These are phyloP conservation scores for Tribolium castaneum DNA, from an alignment of 1,140 invertebrate genomes.

Conservation along the genomic window DNA sequence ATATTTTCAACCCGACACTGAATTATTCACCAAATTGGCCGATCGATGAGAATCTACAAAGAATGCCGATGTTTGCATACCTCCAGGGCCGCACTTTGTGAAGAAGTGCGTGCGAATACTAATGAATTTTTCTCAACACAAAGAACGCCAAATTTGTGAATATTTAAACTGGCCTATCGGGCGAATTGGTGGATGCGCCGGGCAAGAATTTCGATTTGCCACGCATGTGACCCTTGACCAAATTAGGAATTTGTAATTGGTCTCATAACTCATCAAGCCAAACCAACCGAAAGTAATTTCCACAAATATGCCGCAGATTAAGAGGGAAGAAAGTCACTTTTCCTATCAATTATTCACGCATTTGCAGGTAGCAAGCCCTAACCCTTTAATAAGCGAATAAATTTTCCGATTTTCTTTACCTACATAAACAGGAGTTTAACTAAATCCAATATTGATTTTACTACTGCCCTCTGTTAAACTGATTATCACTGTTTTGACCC, in stretches of 20 bases:
- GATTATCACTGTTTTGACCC: too few species aligned
- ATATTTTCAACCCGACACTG: slow-evolving; percentile 2
- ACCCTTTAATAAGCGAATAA: slow-evolving; percentile 15
- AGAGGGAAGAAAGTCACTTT: neutral
- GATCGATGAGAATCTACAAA: slow-evolving; percentile 17
- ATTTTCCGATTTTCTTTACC: slow-evolving; percentile 13
- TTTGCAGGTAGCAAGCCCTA: neutral
- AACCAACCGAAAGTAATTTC: neutral
- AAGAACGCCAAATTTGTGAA: neutral
- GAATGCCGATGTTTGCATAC: slow-evolving; percentile 19
- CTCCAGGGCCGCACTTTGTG: slow-evolving; percentile 1
- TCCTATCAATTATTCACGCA: neutral
- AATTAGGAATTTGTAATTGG: too few species aligned
- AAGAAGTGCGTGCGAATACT: slow-evolving; percentile 7
- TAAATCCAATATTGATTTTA: slow-evolving; percentile 13
- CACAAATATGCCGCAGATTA: too few species aligned
- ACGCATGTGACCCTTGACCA: too few species aligned
- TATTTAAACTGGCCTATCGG: too few species aligned
- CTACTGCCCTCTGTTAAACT: neutral
- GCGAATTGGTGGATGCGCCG: too few species aligned
- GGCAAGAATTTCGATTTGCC: too few species aligned
- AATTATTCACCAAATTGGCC: slow-evolving; percentile 20
- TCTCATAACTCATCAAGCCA: too few species aligned
- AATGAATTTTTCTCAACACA: slow-evolving; percentile 24
- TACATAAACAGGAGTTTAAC: neutral